Evolutionary conservation across 2,888 invertebrate genomes (phyloP).

Genomic region (Chrysomela aeneicollis): DNA sequence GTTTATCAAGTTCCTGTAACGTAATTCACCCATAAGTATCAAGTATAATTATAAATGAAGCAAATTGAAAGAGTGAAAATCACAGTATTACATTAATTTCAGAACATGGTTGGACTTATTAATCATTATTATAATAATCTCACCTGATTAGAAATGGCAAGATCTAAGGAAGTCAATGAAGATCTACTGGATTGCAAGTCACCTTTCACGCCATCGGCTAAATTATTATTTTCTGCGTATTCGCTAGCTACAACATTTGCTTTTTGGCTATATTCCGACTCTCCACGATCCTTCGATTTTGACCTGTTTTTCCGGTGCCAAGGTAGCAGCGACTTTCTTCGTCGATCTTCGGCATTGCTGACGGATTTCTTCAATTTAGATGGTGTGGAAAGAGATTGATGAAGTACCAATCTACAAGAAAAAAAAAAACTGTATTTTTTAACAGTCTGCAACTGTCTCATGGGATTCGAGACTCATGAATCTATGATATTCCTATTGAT

Average conservation of each 20-base stretch:
- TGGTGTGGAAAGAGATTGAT: conserved; percentile 40
- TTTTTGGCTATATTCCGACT: conserved; percentile 61
- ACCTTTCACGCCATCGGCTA: conserved; percentile 29
- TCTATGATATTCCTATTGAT: no score
- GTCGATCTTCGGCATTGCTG: conserved; percentile 86
- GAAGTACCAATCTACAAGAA: conserved; percentile 45
- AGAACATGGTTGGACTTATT: no score
- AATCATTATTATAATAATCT: conserved; percentile 6
- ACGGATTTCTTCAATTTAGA: conserved; percentile 80
- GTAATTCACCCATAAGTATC: conserved; percentile 14
- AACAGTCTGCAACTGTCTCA: no score
- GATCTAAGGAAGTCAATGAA: conserved; percentile 68
- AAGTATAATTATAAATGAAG: no score
- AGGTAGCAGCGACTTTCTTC: conserved; percentile 88
- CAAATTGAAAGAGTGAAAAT: no score
- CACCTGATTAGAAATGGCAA: conserved; percentile 61
- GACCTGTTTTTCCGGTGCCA: conserved; percentile 83
- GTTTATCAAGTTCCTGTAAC: conserved; percentile 46
- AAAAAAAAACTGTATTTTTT: conserved; percentile 12
- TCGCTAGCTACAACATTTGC: conserved; percentile 26
- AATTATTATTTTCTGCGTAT: conserved; percentile 16
- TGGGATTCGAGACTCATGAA: no score
- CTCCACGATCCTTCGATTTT: conserved; percentile 69
- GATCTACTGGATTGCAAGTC: conserved; percentile 68
- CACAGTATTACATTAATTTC: no score